Evolutionary conservation across 2,888 invertebrate genomes (phyloP).

Genomic region (Bhutanitis thaidina): DNA sequence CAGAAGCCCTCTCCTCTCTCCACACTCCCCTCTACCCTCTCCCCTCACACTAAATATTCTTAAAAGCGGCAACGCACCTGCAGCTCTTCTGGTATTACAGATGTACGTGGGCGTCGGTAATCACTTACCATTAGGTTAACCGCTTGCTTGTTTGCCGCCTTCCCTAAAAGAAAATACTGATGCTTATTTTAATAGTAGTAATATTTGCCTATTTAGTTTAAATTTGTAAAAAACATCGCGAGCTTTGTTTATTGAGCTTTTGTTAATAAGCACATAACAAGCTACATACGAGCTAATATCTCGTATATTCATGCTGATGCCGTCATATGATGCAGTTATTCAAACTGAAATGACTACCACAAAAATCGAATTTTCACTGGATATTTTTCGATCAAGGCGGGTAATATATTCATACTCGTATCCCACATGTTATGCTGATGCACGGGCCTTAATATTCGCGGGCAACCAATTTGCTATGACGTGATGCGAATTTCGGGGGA

Average conservation of each 20-base stretch:
- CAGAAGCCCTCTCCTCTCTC: too few relatives aligned
- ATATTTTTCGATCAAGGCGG: conserved; percentile 40
- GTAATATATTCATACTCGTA: conserved; percentile 51
- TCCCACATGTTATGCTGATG: conserved; percentile 43
- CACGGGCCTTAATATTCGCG: conserved; percentile 42
- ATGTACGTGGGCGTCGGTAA: too few relatives aligned
- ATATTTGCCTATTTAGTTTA: too few relatives aligned
- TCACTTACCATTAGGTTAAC: too few relatives aligned
- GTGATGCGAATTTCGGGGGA: conserved; percentile 47
- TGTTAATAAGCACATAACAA: conserved; percentile 24
- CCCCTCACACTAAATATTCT: too few relatives aligned
- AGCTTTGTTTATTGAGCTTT: background rate
- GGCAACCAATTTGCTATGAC: conserved; percentile 51
- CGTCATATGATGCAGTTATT: conserved; percentile 27
- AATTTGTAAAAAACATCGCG: too few relatives aligned
- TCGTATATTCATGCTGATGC: conserved; percentile 26
- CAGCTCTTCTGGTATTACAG: too few relatives aligned
- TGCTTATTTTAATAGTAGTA: too few relatives aligned
- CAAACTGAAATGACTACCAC: conserved; percentile 36
- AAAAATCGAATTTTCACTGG: conserved; percentile 41
- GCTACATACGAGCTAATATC: conserved; percentile 19
- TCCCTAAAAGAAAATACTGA: too few relatives aligned
- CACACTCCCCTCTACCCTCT: too few relatives aligned
- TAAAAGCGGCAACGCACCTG: too few relatives aligned
- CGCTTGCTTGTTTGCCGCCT: too few relatives aligned